Base-by-base conservation (phyloP, 2,888 invertebrate species). In the Phyto melanocephala region DNA sequence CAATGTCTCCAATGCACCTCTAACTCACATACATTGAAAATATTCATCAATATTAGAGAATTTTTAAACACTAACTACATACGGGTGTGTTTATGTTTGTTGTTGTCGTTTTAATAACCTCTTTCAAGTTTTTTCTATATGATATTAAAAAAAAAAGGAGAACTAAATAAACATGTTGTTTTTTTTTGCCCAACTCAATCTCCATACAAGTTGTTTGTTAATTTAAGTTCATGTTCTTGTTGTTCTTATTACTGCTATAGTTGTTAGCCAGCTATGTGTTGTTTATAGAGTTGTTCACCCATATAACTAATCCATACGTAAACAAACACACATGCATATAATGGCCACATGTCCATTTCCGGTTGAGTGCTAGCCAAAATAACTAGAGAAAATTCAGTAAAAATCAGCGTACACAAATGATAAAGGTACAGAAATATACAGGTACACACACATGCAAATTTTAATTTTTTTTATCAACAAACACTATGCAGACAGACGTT, bases 331-430 rank as follows among this genome's bases (percentile, higher is more conserved):
- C 77, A 77, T 80, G 76, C 71, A 83, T 68, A 28, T 5, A 74
- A 82, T 85, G 84, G 84, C 85, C 84, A 82, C 84, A 84, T 86
- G 85, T 84, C 84, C 68, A 84, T 83, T 84, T 86, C 85, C 84
- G 84, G 80, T 80, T 84, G 84, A 84, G 68, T 84, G 82, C 80
- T 50, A 54, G 81, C 68, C 79, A 79, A 84, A 84, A 81, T 70
- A 62, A 45, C 60, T 72, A 79, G 60, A 84, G 81, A 78, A 81
- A 81, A 79, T 76, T 79, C 81, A 74, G 79, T 81, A 80, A 76
- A 80, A 81, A 84, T 81, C 80, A 78, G 78, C 78, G 81, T 63
- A 42, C 45, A 77, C 68, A 58, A 60, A 67, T 78, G 63, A 81
- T 74, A 65, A 78, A 70, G 70, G 70, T 82, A 56, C 15, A 72